Conservation (phyloP, 2,888 invertebrate genomes). For the Mythimna impura region DNA sequence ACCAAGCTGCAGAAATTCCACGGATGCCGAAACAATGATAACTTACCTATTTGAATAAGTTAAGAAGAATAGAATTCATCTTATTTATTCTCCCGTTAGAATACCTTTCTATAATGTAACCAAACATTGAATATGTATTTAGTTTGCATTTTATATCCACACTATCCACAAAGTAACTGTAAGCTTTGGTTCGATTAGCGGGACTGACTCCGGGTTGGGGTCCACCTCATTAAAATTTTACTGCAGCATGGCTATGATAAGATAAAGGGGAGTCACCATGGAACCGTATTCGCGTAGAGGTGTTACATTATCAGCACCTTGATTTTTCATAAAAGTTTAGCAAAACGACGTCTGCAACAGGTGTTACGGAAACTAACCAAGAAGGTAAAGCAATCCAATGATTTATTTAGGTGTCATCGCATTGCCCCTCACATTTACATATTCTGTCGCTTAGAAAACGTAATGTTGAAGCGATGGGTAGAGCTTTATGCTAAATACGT, state of each 20-base stretch:
- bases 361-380: constrained; percentile 25
- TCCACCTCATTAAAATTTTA: constrained; percentile 84
- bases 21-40: constrained; percentile 19
- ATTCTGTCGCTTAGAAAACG: constrained; percentile 45
- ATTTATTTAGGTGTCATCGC: constrained; percentile 45
- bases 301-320: constrained; percentile 65
- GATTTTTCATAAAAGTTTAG: neutral
- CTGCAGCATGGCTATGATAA: constrained; percentile 77
- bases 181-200: constrained; percentile 80
- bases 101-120: constrained; percentile 43
- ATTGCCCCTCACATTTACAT: constrained; percentile 38
- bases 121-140: constrained; percentile 57
- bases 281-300: constrained; percentile 63
- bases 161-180: constrained; percentile 76
- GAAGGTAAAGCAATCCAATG: constrained; percentile 47
- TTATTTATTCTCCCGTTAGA: constrained; percentile 44
- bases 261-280: constrained; percentile 70
- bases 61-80: constrained; percentile 37
- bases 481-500: constrained; percentile 56
- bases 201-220: constrained; percentile 71
- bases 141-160: constrained; percentile 68
- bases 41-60: neutral
- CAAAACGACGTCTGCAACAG: constrained; percentile 13
- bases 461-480: constrained; percentile 32
- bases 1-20: constrained; percentile 6